Conservation (phyloP, 2,797 vertebrate species). For the Balearica regulorum region DNA sequence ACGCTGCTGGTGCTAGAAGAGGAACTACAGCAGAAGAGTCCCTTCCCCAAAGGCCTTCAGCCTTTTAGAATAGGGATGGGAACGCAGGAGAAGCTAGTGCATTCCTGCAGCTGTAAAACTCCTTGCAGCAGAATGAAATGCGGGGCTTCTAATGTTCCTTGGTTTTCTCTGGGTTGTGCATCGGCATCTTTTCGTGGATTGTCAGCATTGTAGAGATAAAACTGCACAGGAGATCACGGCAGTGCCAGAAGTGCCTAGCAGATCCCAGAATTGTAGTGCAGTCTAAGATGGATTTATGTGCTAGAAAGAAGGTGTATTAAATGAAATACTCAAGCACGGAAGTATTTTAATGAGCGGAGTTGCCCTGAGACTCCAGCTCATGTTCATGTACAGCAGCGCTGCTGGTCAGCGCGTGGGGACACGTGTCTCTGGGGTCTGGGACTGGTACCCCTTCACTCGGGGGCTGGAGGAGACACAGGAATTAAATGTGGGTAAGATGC, state of each 20-base stretch:
- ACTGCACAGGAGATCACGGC: fast-evolving
- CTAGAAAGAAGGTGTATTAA: background rate
- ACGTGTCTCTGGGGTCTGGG: fast-evolving
- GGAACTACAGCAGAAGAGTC: background rate
- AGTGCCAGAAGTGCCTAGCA: background rate
- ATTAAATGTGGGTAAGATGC: background rate
- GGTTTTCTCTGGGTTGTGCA: background rate
- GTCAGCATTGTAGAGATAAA: background rate
- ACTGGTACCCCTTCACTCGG: fast-evolving
- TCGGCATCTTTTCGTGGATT: background rate
- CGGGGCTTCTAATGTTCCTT: background rate
- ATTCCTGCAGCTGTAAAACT: background rate
- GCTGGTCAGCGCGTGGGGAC: fast-evolving
- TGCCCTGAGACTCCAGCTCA: background rate
- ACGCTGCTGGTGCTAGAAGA: background rate
- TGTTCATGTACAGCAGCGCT: too few species aligned
- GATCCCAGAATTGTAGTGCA: background rate
- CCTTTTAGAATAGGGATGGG: background rate
- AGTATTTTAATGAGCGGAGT: background rate
- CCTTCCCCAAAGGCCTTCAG: background rate
- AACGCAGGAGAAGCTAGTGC: background rate
- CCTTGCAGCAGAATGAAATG: background rate
- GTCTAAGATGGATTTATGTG: background rate
- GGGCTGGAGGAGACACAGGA: background rate
- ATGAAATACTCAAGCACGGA: background rate